A percentile compares a stretch with the other conserved stretches of the same genome.
These are phyloP conservation scores for Alouatta palliata DNA, from an alignment of 2,113 vertebrate genomes.

Conservation along the genomic window DNA sequence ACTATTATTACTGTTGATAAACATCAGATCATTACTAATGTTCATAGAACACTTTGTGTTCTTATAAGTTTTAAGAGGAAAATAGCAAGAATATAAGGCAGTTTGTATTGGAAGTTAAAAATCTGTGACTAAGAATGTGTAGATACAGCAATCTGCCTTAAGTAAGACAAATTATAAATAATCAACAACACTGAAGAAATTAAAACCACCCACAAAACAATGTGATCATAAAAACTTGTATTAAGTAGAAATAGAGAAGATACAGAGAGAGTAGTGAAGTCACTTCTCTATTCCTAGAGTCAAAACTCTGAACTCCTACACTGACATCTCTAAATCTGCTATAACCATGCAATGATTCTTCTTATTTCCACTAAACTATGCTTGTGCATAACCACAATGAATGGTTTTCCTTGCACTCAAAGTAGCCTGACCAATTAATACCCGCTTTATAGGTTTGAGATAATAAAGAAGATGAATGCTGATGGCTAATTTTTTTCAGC, in stretches of 20 bases:
- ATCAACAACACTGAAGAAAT: neutral
- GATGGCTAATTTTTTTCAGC: neutral
- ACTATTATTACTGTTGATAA: too few species aligned
- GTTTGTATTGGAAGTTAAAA: too few species aligned
- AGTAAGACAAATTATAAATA: neutral
- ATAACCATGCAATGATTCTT: neutral
- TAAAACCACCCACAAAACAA: neutral
- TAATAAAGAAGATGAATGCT: neutral
- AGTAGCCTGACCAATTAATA: neutral
- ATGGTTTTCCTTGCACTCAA: neutral
- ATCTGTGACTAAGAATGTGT: neutral
- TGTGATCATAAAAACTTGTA: neutral
- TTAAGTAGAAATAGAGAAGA: neutral
- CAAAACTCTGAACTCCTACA: too few species aligned
- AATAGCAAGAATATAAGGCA: neutral
- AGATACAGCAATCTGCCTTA: neutral
- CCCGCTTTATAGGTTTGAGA: neutral
- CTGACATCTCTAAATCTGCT: rapidly evolving
- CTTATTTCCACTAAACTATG: neutral
- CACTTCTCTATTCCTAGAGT: neutral
- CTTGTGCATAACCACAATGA: neutral
- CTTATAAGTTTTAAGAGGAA: too few species aligned
- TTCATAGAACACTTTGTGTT: too few species aligned
- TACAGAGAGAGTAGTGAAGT: neutral
- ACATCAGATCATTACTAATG: too few species aligned